Conservation (phyloP, 2,113 vertebrate genomes). For the Microcebus ravelobensis region DNA sequence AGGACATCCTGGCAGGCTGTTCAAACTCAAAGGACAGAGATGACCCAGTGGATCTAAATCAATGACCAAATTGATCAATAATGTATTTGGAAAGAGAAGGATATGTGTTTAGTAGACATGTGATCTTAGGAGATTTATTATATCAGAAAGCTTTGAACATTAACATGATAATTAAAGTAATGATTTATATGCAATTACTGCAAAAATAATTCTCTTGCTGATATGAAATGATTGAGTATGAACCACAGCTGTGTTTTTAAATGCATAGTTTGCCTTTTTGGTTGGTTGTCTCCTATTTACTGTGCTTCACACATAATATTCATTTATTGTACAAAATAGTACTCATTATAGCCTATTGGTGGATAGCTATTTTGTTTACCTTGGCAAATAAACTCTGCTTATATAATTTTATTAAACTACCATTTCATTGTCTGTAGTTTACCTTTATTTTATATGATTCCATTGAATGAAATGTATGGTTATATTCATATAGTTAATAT, state of each 20-base stretch:
- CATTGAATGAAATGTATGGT: neutral
- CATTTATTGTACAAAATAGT: neutral
- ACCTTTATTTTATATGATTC: neutral
- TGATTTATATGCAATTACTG: neutral
- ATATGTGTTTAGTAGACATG: constrained; percentile 88
- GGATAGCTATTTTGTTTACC: neutral
- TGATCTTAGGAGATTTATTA: neutral
- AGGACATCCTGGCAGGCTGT: constrained; percentile 77
- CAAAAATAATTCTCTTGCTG: constrained; percentile 27
- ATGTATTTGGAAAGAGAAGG: constrained; percentile 92
- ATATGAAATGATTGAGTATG: neutral
- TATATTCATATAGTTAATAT: neutral
- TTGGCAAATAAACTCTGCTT: neutral
- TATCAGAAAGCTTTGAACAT: neutral
- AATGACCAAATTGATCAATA: constrained; percentile 93
- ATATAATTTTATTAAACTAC: neutral
- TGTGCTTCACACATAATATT: neutral
- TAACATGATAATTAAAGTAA: constrained; percentile 31
- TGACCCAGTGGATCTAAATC: constrained; percentile 91
- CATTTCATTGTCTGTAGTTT: neutral
- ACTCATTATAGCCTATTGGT: neutral
- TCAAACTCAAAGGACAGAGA: constrained; percentile 89
- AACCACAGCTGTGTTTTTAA: constrained; percentile 44
- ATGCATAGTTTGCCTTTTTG: neutral
- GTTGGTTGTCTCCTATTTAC: neutral